Evolutionary conservation across 2,888 invertebrate species (phyloP), one percentile per base, ranked within the genome.

Genomic region (Lycia hirtaria): DNA sequence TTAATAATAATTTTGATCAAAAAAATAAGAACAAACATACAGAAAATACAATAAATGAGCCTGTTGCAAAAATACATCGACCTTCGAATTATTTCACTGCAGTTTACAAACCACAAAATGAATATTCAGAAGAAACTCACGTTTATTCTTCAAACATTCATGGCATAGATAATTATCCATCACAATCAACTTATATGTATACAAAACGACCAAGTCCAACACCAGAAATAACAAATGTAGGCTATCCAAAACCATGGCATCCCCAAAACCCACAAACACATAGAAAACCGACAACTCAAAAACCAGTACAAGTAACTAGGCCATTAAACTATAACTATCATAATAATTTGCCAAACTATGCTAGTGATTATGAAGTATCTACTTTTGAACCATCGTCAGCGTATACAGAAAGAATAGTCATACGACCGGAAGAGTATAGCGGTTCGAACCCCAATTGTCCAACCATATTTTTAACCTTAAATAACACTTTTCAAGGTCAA

Each of bases 401-500:
- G 0, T 88, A 89, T 52, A 91, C 92, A 10, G 91, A 92, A 49
- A 86, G 80, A 76, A 91, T 92, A 60, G 80, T 92, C 52, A 92
- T 92, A 73, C 77, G 90, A 69, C 92, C 92, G 63, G 83, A 92
- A 75, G 89, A 92, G 58, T 92, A 92, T 43, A 87, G 78, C 63
- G 90, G 83, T 6, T 79, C 82, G 30, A 78, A 87, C 32, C 83
- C 87, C 44, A 91, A 92, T 35, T 94, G 94, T 67, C 94, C 94
- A 0, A 93, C 93, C 12, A 93, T 94, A 64, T 93, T 90, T 67
- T 82, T 94, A 0, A 93, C 93, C 62, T 83, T 90, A 56, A 93
- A 84, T 71, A 94, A 83, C 64, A 93, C 85, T 22, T 92, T 88
- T 76, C 93, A 81, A 83, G 89, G 92, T 4, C 92, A 93, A 73